A percentile compares a stretch with the other conserved stretches of the same genome.
Conservation (phyloP, 2,113 vertebrate species). For the Phaetusa simplex region DNA sequence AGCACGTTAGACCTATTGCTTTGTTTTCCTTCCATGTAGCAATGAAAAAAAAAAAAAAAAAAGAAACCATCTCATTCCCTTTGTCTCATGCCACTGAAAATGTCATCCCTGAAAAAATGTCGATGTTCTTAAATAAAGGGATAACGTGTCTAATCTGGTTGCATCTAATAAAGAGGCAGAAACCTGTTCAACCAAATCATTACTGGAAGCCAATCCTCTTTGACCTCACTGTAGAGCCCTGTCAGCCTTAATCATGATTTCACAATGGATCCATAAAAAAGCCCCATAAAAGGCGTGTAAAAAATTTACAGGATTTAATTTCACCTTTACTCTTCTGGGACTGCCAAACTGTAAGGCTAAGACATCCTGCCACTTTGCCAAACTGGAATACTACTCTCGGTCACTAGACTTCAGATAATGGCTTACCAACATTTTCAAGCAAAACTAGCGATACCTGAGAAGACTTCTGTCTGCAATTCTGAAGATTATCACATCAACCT, state of each 20-base stretch:
- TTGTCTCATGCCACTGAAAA: background rate
- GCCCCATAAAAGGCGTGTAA: background rate
- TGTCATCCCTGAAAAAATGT: background rate
- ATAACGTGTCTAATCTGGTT: background rate
- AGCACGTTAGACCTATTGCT: accelerated
- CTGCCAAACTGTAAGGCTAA: background rate
- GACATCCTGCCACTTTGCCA: background rate
- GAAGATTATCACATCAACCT: slow-evolving; percentile 41
- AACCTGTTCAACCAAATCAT: background rate
- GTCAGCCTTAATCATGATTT: background rate
- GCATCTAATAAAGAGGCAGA: background rate
- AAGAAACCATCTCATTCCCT: background rate
- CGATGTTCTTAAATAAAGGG: background rate
- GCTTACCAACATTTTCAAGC: background rate
- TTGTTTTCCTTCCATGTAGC: background rate
- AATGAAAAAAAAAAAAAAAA: background rate
- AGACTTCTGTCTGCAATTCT: background rate
- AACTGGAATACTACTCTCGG: background rate
- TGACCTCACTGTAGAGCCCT: background rate
- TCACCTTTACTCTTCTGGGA: background rate
- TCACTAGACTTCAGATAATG: background rate
- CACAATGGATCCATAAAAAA: background rate
- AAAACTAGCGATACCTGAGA: background rate
- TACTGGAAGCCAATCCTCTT: background rate
- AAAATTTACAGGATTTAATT: background rate